Base-by-base conservation (phyloP, 2,888 invertebrate genomes). In the Ptychoptera albimana region DNA sequence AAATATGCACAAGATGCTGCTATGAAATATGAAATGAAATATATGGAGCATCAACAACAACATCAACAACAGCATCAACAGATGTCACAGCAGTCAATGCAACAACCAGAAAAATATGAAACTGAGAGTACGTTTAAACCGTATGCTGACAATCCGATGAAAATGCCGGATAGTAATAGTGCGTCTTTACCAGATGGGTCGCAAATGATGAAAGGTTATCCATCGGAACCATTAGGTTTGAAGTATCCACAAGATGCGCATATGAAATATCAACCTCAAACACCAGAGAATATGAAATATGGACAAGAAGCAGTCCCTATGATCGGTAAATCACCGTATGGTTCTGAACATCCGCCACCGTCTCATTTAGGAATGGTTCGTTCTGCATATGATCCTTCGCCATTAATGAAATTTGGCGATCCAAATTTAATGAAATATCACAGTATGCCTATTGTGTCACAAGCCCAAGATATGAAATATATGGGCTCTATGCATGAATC, bases 361-460 rank as follows among this genome's bases (percentile, higher is more conserved):
- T 37, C 39, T 32, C 59, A 60, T 43, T 61, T 62, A 40, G 60
- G 60, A 5, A 49, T 64, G 43, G 56, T 64, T 0, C 56, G 66
- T 36, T 59, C 57, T 9, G 57, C 66, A 1, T 66, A 63, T 45
- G 66, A 66, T 49, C 54, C 65, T 1, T 55, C 51, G 11, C 57
- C 64, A 4, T 64, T 66, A 63, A 56, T 65, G 44, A 66, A 66
- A 46, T 66, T 65, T 48, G 63, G 64, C 16, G 66, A 66, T 53
- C 61, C 63, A 8, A 51, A 65, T 56, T 54, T 53, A 23, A 23
- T 23, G 2, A 61, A 57, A 46, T 66, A 65, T 46, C 44, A 42
- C 35, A 50, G 51, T 11, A 43, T 51, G 4, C 59, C 60, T 3
- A 47, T 47, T 10, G 55, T 16, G 11, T 34, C 42, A 35, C 60